phyloP scores from a whole-genome alignment of 1,140 invertebrate species.

The Arion vulgaris region DNA sequence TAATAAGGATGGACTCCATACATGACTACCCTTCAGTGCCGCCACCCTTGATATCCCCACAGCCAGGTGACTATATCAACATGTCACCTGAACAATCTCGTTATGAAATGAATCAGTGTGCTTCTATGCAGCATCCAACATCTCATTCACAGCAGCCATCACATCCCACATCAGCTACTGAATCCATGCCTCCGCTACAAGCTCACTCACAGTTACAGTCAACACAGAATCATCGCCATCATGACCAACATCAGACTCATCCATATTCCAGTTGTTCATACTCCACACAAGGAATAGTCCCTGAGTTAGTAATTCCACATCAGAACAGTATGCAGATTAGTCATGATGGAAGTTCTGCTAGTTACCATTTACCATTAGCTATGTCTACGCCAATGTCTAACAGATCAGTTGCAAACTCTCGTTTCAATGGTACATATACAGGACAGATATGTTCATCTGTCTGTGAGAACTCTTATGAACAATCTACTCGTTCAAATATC shows the following conservation, averaged over 20 bases:
- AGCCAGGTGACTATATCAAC: neutral
- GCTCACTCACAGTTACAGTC: slow-evolving; percentile 38
- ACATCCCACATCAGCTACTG: slow-evolving; percentile 40
- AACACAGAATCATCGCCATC: slow-evolving; percentile 22
- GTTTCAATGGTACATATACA: neutral
- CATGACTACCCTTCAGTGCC: slow-evolving; percentile 23
- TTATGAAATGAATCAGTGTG: slow-evolving; percentile 26
- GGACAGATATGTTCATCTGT: slow-evolving; percentile 18
- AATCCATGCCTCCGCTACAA: slow-evolving; percentile 13
- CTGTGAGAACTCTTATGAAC: slow-evolving; percentile 28
- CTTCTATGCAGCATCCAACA: slow-evolving; percentile 32
- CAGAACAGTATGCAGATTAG: slow-evolving; percentile 33
- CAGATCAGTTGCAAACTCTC: neutral
- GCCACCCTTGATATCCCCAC: neutral
- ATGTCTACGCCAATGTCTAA: slow-evolving; percentile 35
- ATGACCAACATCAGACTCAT: neutral
- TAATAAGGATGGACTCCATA: slow-evolving; percentile 55
- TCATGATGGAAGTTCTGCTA: neutral
- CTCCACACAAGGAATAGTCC: neutral
- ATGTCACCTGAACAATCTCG: neutral
- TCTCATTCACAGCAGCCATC: slow-evolving; percentile 38
- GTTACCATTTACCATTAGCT: slow-evolving; percentile 31
- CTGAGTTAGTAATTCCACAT: slow-evolving; percentile 14
- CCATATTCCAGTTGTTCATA: slow-evolving; percentile 38
- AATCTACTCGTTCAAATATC: slow-evolving; percentile 34